Percentiles rank a stretch among this genome's conserved stretches.
phyloP scores from a whole-genome alignment of 2,888 invertebrate genomes.

The Trachelus iudaicus region DNA sequence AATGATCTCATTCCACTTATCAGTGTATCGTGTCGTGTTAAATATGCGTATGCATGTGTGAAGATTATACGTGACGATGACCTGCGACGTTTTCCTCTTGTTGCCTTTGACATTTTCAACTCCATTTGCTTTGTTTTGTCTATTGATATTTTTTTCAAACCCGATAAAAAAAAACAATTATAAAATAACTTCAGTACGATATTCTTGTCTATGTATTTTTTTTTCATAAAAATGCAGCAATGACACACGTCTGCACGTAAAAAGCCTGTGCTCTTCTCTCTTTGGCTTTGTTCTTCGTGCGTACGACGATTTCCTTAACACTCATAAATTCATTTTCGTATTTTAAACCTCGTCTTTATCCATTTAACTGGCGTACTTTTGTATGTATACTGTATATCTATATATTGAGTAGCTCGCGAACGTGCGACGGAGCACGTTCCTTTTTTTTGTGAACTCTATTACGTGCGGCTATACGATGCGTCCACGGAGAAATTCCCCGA shows the following conservation, averaged over 20 bases:
- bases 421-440: neutral
- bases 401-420: neutral
- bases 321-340: neutral
- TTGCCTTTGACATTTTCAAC: no score
- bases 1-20: conserved; percentile 57
- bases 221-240: no score
- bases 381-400: neutral
- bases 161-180: no score
- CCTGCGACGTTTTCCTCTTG: no score
- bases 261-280: no score
- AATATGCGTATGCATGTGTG: conserved; percentile 4
- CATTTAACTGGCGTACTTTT: neutral
- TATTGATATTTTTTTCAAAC: no score
- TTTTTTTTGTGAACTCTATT: neutral
- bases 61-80: no score
- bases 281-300: neutral
- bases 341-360: neutral
- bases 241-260: no score
- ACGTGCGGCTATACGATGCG: neutral
- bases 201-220: neutral
- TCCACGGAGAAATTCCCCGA: neutral
- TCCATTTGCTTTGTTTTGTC: no score
- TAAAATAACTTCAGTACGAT: neutral
- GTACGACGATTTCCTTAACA: neutral
- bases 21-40: conserved; percentile 15